A percentile compares a stretch with the other conserved stretches of the same genome.
Evolutionary conservation across 2,113 vertebrate genomes (phyloP).

Genomic region (Octodon degus): DNA sequence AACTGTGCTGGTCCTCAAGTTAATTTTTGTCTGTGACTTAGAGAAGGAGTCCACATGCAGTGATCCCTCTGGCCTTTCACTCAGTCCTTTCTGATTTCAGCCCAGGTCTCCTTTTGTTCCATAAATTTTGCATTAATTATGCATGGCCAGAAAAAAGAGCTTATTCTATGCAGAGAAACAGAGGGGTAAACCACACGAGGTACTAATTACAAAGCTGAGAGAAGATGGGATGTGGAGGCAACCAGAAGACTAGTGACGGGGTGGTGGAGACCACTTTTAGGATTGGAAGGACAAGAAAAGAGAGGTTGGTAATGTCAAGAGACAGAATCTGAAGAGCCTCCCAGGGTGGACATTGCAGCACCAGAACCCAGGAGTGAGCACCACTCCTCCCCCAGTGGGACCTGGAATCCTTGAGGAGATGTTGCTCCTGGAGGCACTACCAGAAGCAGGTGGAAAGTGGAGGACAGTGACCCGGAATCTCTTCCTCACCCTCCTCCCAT

Average conservation of each 20-base stretch:
- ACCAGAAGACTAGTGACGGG: not conserved
- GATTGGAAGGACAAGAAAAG: not conserved
- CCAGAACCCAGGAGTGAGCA: not conserved
- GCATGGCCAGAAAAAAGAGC: not conserved
- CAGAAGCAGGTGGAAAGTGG: not conserved
- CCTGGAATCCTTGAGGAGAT: not conserved
- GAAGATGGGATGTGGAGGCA: not conserved
- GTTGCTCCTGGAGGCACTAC: not conserved
- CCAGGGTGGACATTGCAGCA: fast-evolving
- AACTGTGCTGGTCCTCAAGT: not conserved
- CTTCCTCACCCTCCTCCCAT: not conserved
- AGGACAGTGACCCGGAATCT: not conserved
- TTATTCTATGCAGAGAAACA: not conserved
- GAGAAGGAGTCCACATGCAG: not conserved
- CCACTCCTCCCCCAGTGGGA: not conserved
- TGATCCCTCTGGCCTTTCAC: not conserved
- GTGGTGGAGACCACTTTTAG: not conserved
- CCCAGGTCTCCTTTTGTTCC: not conserved
- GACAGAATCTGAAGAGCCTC: not conserved
- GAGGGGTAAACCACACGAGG: not conserved
- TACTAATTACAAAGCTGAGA: not conserved
- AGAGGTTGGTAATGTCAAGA: not conserved
- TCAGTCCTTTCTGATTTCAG: not conserved
- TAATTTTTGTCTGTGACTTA: not conserved
- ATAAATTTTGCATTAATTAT: not conserved